These are phyloP conservation scores for Lasaia peninsularis DNA, from an alignment of 1,140 invertebrate species.

Conservation along the genomic window DNA sequence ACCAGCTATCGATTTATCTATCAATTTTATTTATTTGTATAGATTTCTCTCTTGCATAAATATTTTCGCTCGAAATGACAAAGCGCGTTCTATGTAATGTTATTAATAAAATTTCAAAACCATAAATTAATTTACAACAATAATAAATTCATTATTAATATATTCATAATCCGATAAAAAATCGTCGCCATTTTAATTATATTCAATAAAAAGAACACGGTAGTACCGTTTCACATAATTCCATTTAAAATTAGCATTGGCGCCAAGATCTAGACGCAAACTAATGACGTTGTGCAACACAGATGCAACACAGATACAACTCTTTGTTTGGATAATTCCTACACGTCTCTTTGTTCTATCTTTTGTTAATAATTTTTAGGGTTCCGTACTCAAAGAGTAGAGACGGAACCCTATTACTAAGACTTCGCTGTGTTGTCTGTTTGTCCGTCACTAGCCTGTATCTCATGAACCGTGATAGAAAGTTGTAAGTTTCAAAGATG, in stretches of 20 bases:
- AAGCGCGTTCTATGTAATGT: too few relatives aligned
- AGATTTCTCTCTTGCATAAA: too few relatives aligned
- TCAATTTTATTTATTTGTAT: too few relatives aligned
- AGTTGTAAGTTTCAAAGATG: too few relatives aligned
- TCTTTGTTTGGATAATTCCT: neutral
- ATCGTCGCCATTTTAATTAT: neutral
- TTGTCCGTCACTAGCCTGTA: too few relatives aligned
- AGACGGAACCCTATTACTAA: too few relatives aligned
- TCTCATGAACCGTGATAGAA: too few relatives aligned
- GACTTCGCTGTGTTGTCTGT: neutral
- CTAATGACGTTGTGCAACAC: conserved; percentile 17
- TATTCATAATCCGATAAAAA: neutral
- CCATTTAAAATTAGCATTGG: conserved; percentile 20
- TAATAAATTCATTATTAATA: neutral
- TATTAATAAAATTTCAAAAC: too few relatives aligned
- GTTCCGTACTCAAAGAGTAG: too few relatives aligned
- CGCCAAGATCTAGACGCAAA: conserved; percentile 19
- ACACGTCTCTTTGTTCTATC: neutral
- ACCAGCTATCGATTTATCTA: too few relatives aligned
- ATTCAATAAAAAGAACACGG: neutral
- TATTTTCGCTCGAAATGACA: too few relatives aligned
- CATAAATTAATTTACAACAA: neutral
- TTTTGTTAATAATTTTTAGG: neutral
- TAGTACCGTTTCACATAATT: conserved; percentile 20
- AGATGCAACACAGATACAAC: conserved; percentile 7